Percentiles rank a stretch among this genome's conserved stretches.
Evolutionary conservation across 2,113 vertebrate species (phyloP).

Genomic region (Alectura lathami): DNA sequence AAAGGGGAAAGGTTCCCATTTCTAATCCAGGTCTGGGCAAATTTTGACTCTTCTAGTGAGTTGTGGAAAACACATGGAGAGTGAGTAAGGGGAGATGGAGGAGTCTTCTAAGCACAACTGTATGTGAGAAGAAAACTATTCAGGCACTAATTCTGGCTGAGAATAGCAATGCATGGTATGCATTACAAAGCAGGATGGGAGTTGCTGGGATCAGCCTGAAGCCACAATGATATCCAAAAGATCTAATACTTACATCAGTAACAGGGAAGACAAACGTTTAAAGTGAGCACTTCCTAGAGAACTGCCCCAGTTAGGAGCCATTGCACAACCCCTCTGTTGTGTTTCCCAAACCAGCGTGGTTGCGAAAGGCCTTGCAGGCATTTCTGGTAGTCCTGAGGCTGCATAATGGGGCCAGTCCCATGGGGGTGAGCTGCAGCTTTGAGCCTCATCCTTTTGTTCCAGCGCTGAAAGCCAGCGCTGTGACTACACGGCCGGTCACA

Average conservation of each 20-base stretch:
- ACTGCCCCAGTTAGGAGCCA: background rate
- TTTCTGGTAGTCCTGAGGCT: background rate
- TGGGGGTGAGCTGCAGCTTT: background rate
- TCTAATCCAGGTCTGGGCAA: background rate
- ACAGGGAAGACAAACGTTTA: background rate
- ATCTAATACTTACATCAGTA: background rate
- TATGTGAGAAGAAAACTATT: background rate
- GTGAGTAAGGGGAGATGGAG: background rate
- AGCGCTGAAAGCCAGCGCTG: background rate
- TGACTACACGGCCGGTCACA: background rate
- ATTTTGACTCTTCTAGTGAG: background rate
- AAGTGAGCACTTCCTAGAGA: background rate
- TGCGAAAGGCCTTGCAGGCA: background rate
- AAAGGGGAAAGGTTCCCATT: background rate
- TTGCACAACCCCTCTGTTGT: background rate
- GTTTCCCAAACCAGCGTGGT: background rate
- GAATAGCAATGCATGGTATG: background rate
- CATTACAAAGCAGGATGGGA: background rate
- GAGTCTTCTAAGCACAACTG: background rate
- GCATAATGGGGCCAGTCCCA: background rate
- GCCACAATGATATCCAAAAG: background rate
- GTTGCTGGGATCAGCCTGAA: background rate
- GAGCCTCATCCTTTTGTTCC: constrained; percentile 3
- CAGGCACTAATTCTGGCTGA: background rate
- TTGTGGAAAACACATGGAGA: background rate